A percentile compares a stretch with the other conserved stretches of the same genome.
Conservation (phyloP, 2,113 vertebrate species). For the Podiceps cristatus region DNA sequence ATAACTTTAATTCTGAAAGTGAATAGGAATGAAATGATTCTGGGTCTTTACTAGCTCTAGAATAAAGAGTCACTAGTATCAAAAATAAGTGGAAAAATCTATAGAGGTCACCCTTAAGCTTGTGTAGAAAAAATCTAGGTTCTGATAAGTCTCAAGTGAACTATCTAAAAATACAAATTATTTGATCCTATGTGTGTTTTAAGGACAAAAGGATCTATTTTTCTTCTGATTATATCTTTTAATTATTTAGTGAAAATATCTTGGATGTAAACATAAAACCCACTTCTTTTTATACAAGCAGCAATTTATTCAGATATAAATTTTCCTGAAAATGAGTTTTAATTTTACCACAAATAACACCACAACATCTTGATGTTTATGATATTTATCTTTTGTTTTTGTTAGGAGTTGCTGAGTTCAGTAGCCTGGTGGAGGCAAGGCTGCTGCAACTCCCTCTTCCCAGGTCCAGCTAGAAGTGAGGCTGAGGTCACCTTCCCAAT, state of each 20-base stretch:
- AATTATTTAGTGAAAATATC: neutral
- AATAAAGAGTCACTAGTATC: neutral
- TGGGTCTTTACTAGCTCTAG: neutral
- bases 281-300: neutral
- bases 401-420: neutral
- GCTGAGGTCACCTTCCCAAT: neutral
- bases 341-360: neutral
- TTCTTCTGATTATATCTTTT: neutral
- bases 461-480: neutral
- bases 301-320: rapidly evolving
- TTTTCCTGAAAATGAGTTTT: neutral
- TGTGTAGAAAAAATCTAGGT: neutral
- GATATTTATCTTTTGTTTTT: neutral
- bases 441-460: neutral
- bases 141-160: neutral
- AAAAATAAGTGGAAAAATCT: neutral
- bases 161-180: neutral
- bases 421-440: neutral
- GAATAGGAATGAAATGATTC: neutral
- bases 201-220: neutral
- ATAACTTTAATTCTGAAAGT: neutral
- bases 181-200: neutral
- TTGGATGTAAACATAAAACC: neutral
- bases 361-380: neutral
- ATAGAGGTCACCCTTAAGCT: neutral